Percentiles rank a stretch among this genome's conserved stretches.
phyloP scores from a whole-genome alignment of 1,140 invertebrate genomes.

The Sarcophaga bullata region DNA sequence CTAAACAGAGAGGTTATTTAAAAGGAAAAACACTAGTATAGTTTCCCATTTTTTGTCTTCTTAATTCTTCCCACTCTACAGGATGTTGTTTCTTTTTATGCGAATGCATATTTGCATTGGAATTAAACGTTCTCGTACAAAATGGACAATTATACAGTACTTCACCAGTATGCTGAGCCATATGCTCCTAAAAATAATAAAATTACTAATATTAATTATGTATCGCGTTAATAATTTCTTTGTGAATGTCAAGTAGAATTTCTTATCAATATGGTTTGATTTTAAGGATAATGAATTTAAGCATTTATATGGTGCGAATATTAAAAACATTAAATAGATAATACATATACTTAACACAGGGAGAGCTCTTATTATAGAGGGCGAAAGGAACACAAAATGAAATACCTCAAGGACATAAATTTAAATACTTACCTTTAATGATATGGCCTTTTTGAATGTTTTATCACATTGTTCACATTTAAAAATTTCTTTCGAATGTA shows the following conservation, averaged over 20 bases:
- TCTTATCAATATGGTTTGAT: too few species aligned
- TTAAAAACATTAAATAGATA: not conserved
- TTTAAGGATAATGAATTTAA: not conserved
- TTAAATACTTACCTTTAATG: slow-evolving; percentile 51
- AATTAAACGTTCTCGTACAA: slow-evolving; percentile 62
- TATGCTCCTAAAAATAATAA: slow-evolving; percentile 55
- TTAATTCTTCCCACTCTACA: slow-evolving; percentile 60
- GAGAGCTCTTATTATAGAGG: too few species aligned
- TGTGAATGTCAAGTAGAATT: too few species aligned
- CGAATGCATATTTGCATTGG: slow-evolving; percentile 64
- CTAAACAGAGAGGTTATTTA: not conserved
- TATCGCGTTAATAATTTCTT: too few species aligned
- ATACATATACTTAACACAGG: not conserved
- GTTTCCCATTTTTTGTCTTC: slow-evolving; percentile 60
- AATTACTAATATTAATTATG: too few species aligned
- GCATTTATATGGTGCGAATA: not conserved
- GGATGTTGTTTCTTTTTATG: slow-evolving; percentile 64
- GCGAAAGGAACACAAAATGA: too few species aligned
- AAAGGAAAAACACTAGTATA: slow-evolving; percentile 37
- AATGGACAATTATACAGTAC: slow-evolving; percentile 62
- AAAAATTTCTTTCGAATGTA: slow-evolving; percentile 59
- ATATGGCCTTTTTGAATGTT: slow-evolving; percentile 63
- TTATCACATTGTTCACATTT: slow-evolving; percentile 63
- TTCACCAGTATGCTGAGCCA: slow-evolving; percentile 63
- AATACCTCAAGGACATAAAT: not conserved